phyloP scores from a whole-genome alignment of 1,140 invertebrate species.

The Cataglyphis hispanica region DNA sequence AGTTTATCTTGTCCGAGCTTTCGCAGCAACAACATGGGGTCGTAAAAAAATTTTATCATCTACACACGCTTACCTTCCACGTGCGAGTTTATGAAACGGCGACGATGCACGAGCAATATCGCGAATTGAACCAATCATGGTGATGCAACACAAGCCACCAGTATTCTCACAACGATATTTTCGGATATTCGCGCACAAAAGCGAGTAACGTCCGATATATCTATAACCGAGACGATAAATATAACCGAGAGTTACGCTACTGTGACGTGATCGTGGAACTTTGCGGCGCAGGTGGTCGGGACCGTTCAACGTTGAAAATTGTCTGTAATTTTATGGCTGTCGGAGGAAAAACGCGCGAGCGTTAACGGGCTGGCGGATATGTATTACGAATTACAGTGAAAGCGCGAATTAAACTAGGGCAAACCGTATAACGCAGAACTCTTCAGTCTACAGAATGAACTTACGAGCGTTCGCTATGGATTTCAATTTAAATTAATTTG shows the following conservation, averaged over 20 bases:
- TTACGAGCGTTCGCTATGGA: slow-evolving; percentile 12
- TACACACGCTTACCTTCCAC: slow-evolving; percentile 13
- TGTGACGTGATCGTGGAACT: slow-evolving; percentile 45
- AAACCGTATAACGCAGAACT: slow-evolving; percentile 24
- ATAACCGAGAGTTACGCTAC: slow-evolving; percentile 29
- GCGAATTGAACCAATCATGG: slow-evolving; percentile 58
- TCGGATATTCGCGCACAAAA: slow-evolving; percentile 47
- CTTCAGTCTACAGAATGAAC: slow-evolving; percentile 8
- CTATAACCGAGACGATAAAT: slow-evolving; percentile 33
- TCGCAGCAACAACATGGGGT: background rate
- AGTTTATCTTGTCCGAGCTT: background rate
- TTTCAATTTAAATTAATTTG: slow-evolving; percentile 41
- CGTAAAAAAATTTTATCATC: slow-evolving; percentile 40
- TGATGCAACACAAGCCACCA: slow-evolving; percentile 24
- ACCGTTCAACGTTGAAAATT: slow-evolving; percentile 58
- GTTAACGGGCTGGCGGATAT: slow-evolving; percentile 35
- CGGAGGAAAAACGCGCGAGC: slow-evolving; percentile 44
- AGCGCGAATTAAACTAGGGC: slow-evolving; percentile 44
- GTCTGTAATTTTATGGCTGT: slow-evolving; percentile 52
- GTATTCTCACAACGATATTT: slow-evolving; percentile 43
- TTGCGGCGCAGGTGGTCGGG: slow-evolving; percentile 49
- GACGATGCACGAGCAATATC: slow-evolving; percentile 53
- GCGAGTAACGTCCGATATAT: slow-evolving; percentile 32
- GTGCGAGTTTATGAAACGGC: slow-evolving; percentile 33
- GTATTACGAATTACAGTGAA: slow-evolving; percentile 35